Evolutionary conservation across 2,797 vertebrate genomes (phyloP).

Genomic region (Notoglanidium macrostoma): DNA sequence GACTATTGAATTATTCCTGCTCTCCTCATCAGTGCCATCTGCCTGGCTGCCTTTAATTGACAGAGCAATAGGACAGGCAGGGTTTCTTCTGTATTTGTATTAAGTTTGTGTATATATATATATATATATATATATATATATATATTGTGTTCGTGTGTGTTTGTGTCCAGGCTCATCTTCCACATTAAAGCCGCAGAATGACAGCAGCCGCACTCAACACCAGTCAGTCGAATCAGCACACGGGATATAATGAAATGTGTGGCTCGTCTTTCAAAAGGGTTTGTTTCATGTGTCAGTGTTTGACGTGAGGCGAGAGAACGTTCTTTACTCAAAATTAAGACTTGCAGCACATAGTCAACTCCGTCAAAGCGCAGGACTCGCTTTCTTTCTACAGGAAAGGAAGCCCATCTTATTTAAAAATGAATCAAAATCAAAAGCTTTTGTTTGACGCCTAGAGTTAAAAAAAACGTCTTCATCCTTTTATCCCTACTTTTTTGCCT

Average conservation of each 20-base stretch:
- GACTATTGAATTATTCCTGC: constrained; percentile 82
- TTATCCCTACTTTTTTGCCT: constrained; percentile 52
- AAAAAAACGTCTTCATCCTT: constrained; percentile 60
- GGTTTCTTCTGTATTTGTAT: constrained; percentile 62
- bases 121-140: background rate
- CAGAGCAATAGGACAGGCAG: constrained; percentile 69
- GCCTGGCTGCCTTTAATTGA: constrained; percentile 77
- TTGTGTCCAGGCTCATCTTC: constrained; percentile 53
- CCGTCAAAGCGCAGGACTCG: constrained; percentile 67
- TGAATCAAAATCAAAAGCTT: constrained; percentile 71
- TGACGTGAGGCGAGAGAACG: constrained; percentile 68
- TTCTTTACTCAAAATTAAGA: constrained; percentile 69
- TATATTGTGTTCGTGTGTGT: background rate
- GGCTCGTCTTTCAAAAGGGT: constrained; percentile 13
- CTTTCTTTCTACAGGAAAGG: constrained; percentile 66
- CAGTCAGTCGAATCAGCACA: constrained; percentile 57
- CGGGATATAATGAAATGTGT: constrained; percentile 64
- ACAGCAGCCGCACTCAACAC: constrained; percentile 52
- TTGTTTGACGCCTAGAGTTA: constrained; percentile 65
- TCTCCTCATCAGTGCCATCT: constrained; percentile 77
- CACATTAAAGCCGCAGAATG: constrained; percentile 49
- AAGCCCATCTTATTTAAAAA: constrained; percentile 66
- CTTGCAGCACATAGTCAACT: constrained; percentile 55
- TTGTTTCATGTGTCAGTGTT: constrained; percentile 73
- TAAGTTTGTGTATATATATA: background rate